These are phyloP conservation scores for Tadarida brasiliensis DNA, from an alignment of 2,797 vertebrate species.

Conservation along the genomic window DNA sequence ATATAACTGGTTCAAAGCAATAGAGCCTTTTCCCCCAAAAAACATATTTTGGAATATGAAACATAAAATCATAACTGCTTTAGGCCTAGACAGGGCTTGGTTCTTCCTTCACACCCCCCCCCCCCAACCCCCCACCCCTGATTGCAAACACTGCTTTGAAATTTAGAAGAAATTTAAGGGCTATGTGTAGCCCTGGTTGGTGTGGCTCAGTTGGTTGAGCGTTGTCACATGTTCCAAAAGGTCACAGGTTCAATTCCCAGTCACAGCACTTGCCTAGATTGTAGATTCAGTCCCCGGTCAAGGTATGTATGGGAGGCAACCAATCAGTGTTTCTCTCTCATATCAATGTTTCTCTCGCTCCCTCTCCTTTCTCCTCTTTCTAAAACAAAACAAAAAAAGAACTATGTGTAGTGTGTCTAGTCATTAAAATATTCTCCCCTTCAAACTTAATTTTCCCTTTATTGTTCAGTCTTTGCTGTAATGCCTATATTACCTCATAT, in stretches of 20 bases:
- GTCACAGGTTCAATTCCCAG: background rate
- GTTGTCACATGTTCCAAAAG: background rate
- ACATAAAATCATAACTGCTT: background rate
- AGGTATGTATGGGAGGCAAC: background rate
- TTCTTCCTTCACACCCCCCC: background rate
- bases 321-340: too few species aligned
- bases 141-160: background rate
- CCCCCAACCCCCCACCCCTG: too few species aligned
- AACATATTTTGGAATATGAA: background rate
- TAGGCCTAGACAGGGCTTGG: background rate
- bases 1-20: background rate
- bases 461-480: background rate
- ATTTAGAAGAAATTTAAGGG: slow-evolving; percentile 3
- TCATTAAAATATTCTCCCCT: slow-evolving; percentile 9
- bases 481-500: background rate
- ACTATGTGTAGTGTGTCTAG: background rate
- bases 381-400: background rate
- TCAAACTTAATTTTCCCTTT: background rate
- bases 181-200: background rate
- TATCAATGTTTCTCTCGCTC: background rate
- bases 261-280: background rate
- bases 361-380: background rate
- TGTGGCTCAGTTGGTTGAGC: background rate
- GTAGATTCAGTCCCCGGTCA: too few species aligned
- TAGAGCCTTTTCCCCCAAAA: background rate